Percentiles rank a stretch among this genome's conserved stretches.
phyloP scores from a whole-genome alignment of 2,113 vertebrate genomes.

The Chlorodrepanis virens region DNA sequence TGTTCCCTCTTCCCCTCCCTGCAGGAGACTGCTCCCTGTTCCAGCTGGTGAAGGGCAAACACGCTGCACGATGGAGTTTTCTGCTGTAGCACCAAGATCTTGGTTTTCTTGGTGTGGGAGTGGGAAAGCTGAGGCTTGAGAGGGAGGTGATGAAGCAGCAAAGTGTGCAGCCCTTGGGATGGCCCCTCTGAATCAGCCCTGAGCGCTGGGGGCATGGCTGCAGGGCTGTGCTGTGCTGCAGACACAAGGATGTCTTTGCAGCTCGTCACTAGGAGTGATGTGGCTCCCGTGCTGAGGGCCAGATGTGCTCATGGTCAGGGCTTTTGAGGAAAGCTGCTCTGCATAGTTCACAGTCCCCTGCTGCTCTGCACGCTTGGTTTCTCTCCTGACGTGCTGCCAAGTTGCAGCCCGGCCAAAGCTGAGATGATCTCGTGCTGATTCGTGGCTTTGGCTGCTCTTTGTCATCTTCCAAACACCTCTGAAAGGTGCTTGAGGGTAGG shows the following conservation, averaged over 20 bases:
- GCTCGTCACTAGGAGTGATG: background rate
- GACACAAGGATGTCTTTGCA: background rate
- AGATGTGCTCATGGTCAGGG: background rate
- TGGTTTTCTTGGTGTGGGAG: background rate
- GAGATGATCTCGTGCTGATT: background rate
- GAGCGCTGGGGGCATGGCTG: background rate
- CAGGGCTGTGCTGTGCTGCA: background rate
- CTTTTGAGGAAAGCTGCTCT: conserved; percentile 46
- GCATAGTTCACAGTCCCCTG: conserved; percentile 4
- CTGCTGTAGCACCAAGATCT: background rate
- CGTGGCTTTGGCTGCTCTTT: background rate
- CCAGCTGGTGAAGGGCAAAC: background rate
- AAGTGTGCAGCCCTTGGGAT: background rate
- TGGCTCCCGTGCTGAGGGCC: background rate
- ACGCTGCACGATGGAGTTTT: accelerated
- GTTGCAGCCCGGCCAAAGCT: background rate
- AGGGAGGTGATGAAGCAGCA: background rate
- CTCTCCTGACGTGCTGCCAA: background rate
- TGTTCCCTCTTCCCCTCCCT: background rate
- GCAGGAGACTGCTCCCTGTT: background rate
- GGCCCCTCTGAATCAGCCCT: background rate
- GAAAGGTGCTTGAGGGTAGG: background rate
- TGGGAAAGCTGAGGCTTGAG: background rate
- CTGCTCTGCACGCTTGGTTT: background rate
- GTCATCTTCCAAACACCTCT: background rate